Evolutionary conservation across 2,888 invertebrate species (phyloP), one percentile per base, ranked within the genome.

Genomic region (Xylocampa areola): DNA sequence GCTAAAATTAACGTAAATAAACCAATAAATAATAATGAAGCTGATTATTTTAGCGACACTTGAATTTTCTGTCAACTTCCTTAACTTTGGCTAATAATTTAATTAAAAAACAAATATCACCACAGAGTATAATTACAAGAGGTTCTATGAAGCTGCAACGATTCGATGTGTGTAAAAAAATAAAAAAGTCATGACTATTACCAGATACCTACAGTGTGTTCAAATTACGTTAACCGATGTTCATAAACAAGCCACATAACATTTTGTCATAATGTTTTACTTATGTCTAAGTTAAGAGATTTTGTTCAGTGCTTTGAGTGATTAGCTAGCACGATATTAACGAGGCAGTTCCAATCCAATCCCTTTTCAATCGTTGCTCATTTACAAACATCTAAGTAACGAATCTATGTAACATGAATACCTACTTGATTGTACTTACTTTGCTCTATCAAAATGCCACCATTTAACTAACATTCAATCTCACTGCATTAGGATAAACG

Each of bases 371-470:
- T 36, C 8, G 27, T 16, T 11, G 23, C 8, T 37, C 0, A 5
- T 35, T 30, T 23, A 27, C 33, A 30, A 59, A 55, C 54, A 61
- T 54, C 55, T 39, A 51, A 53, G 37, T 60, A 64, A 49, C 44
- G 32, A 40, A 36, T 37, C n/a, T 39, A 50, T 59, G 35, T 65
- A 49, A 47, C 55, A 48, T 30, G 53, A 62, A 49, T 61, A 71
- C 48, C 52, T 68, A 64, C 40, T 50, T 73, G 77, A 74, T 80
- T 84, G 78, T 79, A 82, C 66, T 80, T 80, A 80, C 58, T 54
- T 81, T 81, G 85, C 29, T 63, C 77, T 85, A 84, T 73, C 71
- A 76, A 89, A 88, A 89, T 88, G 88, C 88, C 84, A 81, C 69
- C 73, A 80, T 81, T 80, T 73, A 76, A 76, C 80, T 79, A 80